Percentiles rank a stretch among this genome's conserved stretches.
Conservation (phyloP, 2,113 vertebrate genomes). For the Trichomycterus rosablanca region DNA sequence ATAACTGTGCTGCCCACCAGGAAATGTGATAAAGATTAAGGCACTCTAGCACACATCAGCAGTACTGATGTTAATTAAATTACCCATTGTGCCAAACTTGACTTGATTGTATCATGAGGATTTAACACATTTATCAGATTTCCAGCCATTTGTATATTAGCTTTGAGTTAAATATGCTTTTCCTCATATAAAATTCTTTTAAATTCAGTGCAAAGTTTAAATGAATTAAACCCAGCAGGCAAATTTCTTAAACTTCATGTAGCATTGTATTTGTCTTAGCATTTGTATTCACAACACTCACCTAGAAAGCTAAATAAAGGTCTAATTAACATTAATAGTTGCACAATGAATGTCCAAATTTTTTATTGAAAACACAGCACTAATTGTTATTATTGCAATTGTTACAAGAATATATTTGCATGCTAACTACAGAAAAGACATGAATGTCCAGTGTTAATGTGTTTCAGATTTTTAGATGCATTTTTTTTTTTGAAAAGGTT, state of each 20-base stretch:
- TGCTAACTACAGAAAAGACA: neutral
- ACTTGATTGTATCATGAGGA: too few species aligned
- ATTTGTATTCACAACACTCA: neutral
- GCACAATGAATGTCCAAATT: neutral
- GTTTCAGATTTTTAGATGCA: too few species aligned
- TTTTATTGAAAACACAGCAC: neutral
- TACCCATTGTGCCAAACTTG: too few species aligned
- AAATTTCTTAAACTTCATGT: neutral
- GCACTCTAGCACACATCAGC: too few species aligned
- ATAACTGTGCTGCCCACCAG: too few species aligned
- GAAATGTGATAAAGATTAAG: too few species aligned
- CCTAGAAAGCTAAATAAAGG: neutral
- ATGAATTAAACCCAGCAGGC: neutral
- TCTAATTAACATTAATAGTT: neutral
- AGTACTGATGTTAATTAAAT: too few species aligned
- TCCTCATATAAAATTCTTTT: neutral
- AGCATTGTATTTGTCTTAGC: too few species aligned
- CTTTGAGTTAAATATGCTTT: neutral
- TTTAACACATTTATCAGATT: too few species aligned
- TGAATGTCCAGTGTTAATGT: too few species aligned
- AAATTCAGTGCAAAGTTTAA: neutral
- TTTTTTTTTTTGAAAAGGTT: too few species aligned
- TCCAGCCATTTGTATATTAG: neutral
- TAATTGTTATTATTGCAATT: neutral
- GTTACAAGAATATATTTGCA: neutral